Base-by-base conservation (phyloP, 2,797 vertebrate genomes). In the Poeciliopsis presidionis region DNA sequence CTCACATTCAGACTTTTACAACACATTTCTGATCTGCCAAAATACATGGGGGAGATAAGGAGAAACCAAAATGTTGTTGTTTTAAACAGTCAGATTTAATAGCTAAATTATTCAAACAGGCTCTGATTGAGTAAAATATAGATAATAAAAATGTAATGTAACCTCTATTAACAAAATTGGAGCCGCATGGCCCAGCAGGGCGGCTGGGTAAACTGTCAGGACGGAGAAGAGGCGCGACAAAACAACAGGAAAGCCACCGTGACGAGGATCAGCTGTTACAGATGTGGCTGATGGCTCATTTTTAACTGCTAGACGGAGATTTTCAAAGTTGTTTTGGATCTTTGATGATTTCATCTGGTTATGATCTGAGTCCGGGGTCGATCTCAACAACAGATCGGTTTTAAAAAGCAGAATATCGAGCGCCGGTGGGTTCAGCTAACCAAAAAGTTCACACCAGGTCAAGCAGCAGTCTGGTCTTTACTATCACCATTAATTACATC, bases 211-310 rank as follows among this genome's bases (percentile, higher is more conserved):
- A 76, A 16, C 74, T 11, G 67, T 75, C 73, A 71, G 67, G 74
- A 61, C 3, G 0, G 7, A 77, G 14, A 79, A 45, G 14, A 79
- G 28, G 2, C 72, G 76, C 84, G 79, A 74, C 28, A 61, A 47
- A 70, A 83, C 51, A 36, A 77, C 72, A 84, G n/a, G 72, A 39
- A 33, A 75, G 83, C 63, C 73, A 69, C 43, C 1, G 9, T 47
- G 25, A 46, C 36, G 59, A 51, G 16, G 39, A 61, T 33, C 71
- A 75, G 82, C 11, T n/a, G 80, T 76, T 76, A 46, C 77, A 84
- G 80, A 90, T 87, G 84, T 79, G 72, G 74, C 80, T 25, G 33
- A 76, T 36, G 83, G 69, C 74, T 81, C 57, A 3, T 74, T 84
- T 78, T 28, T 72, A 25, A 69, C 22, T 43, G 12, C 67, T 39